Percentiles rank a stretch among this genome's conserved stretches.
phyloP scores from a whole-genome alignment of 2,888 invertebrate species.

The Linnaemya vulpina region DNA sequence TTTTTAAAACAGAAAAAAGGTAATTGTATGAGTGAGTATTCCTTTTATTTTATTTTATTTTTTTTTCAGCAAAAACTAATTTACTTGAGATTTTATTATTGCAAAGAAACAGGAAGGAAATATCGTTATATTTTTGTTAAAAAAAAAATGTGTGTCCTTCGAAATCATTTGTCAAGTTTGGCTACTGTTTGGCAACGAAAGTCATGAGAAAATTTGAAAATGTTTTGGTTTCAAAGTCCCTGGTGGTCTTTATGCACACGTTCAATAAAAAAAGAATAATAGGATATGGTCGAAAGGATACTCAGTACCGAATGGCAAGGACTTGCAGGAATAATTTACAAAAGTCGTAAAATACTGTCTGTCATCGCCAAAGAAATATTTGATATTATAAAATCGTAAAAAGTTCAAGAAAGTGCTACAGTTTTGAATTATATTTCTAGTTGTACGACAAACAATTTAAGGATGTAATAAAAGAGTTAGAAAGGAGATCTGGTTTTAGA shows the following conservation, averaged over 20 bases:
- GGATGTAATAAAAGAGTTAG: too few relatives aligned
- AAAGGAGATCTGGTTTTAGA: too few relatives aligned
- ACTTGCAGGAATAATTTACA: too few relatives aligned
- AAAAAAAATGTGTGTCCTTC: neutral
- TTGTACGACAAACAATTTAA: too few relatives aligned
- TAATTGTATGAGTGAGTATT: slow-evolving; percentile 19
- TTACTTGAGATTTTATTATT: neutral
- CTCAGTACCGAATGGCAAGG: too few relatives aligned
- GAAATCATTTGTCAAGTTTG: slow-evolving; percentile 55
- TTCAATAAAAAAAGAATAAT: neutral
- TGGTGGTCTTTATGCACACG: slow-evolving; percentile 58
- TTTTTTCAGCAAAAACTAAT: slow-evolving; percentile 17
- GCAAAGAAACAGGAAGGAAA: slow-evolving; percentile 65
- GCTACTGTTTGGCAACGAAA: slow-evolving; percentile 56
- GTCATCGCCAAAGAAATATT: too few relatives aligned
- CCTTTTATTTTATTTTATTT: too few relatives aligned
- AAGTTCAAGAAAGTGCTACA: too few relatives aligned
- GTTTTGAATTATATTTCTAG: too few relatives aligned
- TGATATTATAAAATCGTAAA: too few relatives aligned
- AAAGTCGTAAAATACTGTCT: too few relatives aligned
- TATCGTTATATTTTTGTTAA: slow-evolving; percentile 31
- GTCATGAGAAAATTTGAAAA: slow-evolving; percentile 55
- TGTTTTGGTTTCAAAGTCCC: slow-evolving; percentile 47
- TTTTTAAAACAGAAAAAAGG: neutral
- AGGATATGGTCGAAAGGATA: too few relatives aligned